These are phyloP conservation scores for Hydrolagus colliei DNA, from an alignment of 2,797 vertebrate genomes.

Conservation along the genomic window DNA sequence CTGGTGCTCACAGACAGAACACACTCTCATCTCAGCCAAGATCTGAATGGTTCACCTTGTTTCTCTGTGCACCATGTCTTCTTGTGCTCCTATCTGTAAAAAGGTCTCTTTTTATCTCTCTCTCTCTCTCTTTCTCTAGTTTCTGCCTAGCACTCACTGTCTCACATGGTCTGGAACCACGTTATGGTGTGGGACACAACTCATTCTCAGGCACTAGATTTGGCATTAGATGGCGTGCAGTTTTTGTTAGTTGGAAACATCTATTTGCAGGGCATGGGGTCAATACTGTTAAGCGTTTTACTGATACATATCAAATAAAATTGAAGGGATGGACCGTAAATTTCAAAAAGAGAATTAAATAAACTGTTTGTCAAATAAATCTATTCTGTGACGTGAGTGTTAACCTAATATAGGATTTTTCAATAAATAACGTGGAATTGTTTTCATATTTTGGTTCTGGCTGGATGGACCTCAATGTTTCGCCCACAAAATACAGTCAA, in stretches of 20 bases:
- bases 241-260: background rate
- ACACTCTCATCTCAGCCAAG: background rate
- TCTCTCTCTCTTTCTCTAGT: background rate
- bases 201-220: background rate
- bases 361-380: background rate
- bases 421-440: too few relatives aligned
- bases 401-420: too few relatives aligned
- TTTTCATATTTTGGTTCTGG: too few relatives aligned
- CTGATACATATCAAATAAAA: background rate
- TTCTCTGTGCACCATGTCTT: background rate
- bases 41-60: background rate
- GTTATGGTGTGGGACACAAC: background rate
- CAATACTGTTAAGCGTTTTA: background rate
- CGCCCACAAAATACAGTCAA: too few relatives aligned
- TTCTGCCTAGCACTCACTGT: constrained; percentile 1
- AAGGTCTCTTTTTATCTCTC: background rate
- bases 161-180: background rate
- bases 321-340: background rate
- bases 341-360: background rate
- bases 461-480: too few relatives aligned
- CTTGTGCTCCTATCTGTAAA: background rate
- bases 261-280: constrained; percentile 13
- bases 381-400: background rate
- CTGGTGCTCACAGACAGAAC: background rate
- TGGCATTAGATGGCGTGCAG: background rate